Evolutionary conservation across 2,888 invertebrate genomes (phyloP), one percentile per base, ranked within the genome.

Genomic region (Drosophila picticornis): DNA sequence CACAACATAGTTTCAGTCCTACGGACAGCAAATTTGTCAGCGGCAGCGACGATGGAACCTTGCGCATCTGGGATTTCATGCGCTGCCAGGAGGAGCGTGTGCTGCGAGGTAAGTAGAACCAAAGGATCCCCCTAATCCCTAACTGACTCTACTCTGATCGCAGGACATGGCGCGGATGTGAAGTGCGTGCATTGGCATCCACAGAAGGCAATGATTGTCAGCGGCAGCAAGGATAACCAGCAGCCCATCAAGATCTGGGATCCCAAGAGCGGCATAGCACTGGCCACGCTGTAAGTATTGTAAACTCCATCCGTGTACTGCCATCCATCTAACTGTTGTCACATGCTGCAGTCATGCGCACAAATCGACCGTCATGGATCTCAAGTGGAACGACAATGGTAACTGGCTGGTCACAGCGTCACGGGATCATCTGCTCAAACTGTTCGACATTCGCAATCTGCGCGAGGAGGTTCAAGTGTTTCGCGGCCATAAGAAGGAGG

Each of bases 151-250:
- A 19, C 25, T 52, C 65, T 22, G 13, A 38, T 59, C 11, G 16
- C 6, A 96, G 97, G 99, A 83, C 99, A 99, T 93, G 99, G 99
- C 87, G 98, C 99, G 32, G 99, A 99, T 94, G 99, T 99, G 0
- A 99, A 99, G 94, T 99, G 99, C 94, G 99, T 99, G 9, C 99
- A 99, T 93, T 99, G 99, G 99, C 99, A 99, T 94, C 99, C 99
- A 1, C 97, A 98, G 90, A 99, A 99, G 94, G 97, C 97, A 71
- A 95, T 99, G 57, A 96, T 99, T 85, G 98, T 98, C 48, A 99
- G 99, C 3, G 99, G 99, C 22, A 99, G 99, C 93, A 99, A 99
- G 94, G 99, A 99, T 93, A 99, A 99, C 93, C 99, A 99, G 92
- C 99, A 99, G 92, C 99, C 99, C 4, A 98, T 99, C 46, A 99